phyloP scores from a whole-genome alignment of 2,113 vertebrate species.

The Pteronura brasiliensis region DNA sequence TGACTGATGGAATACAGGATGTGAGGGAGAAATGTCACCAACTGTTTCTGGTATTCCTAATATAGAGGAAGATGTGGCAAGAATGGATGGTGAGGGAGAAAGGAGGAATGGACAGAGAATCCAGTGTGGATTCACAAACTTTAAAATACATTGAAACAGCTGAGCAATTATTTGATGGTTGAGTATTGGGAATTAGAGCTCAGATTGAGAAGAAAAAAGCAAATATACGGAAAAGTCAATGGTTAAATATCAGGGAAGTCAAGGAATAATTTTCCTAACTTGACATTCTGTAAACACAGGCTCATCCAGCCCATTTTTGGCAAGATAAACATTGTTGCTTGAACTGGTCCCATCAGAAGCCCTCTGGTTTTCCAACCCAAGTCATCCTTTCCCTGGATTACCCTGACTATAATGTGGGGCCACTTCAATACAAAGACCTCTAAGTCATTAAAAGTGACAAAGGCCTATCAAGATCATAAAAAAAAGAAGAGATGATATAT shows the following conservation, averaged over 20 bases:
- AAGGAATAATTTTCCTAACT: slow-evolving; percentile 85
- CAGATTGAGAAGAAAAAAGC: not conserved
- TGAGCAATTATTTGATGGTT: not conserved
- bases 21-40: not conserved
- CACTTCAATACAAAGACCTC: slow-evolving; percentile 79
- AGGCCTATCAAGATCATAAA: not conserved
- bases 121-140: not conserved
- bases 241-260: not conserved
- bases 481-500: not conserved
- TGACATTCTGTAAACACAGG: slow-evolving; percentile 92
- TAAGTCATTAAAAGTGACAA: not conserved
- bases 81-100: not conserved
- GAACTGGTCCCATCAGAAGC: slow-evolving; percentile 92
- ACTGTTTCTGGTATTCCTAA: not conserved
- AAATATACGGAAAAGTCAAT: not conserved
- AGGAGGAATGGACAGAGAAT: not conserved
- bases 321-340: slow-evolving; percentile 89
- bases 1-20: not conserved
- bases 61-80: not conserved
- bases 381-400: slow-evolving; percentile 91
- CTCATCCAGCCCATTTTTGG: slow-evolving; percentile 90
- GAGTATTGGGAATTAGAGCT: not conserved
- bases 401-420: slow-evolving; percentile 91
- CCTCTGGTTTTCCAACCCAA: slow-evolving; percentile 93
- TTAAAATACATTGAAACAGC: not conserved